These are phyloP conservation scores for Acanthosepion esculentum DNA, from an alignment of 2,888 invertebrate species.

Conservation along the genomic window DNA sequence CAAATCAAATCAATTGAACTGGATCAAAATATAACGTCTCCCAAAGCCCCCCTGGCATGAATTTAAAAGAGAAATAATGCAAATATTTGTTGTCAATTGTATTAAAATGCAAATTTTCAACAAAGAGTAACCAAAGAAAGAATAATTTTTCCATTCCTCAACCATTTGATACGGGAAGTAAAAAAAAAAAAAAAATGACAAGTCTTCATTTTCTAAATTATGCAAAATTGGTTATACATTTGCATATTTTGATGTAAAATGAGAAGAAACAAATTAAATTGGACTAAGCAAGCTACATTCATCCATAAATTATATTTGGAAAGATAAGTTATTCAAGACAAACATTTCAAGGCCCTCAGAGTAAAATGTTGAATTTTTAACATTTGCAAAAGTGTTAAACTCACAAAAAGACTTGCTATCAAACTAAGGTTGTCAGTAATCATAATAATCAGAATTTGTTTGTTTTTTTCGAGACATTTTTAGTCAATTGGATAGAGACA, in stretches of 20 bases:
- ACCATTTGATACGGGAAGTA: neutral
- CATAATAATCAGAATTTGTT: no score
- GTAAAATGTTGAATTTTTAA: neutral
- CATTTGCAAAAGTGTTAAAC: neutral
- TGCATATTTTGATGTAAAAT: slow-evolving; percentile 3
- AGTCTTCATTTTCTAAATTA: neutral
- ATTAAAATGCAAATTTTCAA: neutral
- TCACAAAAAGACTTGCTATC: neutral
- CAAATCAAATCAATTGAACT: neutral
- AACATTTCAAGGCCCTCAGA: neutral
- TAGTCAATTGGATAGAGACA: no score
- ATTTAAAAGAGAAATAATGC: slow-evolving; percentile 33
- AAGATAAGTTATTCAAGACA: neutral
- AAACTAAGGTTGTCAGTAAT: no score
- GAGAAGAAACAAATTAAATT: neutral
- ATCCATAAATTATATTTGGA: neutral
- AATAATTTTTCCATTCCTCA: neutral
- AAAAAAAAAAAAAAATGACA: neutral
- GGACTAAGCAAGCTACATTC: neutral
- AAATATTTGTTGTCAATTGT: neutral
- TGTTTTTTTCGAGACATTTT: no score
- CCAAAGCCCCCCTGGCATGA: neutral
- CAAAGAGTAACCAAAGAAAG: neutral
- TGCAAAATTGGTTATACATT: neutral
- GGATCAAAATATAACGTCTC: neutral